phyloP scores from a whole-genome alignment of 2,113 vertebrate species.

The Chloebia gouldiae region DNA sequence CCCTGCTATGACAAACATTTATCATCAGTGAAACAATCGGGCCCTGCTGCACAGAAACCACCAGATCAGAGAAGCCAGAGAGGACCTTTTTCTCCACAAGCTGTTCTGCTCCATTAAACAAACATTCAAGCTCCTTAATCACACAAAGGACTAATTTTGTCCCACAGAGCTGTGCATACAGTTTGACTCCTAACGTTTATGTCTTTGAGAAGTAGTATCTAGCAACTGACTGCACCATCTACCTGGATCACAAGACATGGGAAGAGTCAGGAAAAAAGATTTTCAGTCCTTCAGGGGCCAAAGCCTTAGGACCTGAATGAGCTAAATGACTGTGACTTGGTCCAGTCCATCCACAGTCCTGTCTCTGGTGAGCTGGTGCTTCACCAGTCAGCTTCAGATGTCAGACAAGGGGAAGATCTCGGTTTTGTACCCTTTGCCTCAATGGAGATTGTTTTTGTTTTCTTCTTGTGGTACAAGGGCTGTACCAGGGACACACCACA shows the following conservation, averaged over 20 bases:
- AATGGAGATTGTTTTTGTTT: not conserved
- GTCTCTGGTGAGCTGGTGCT: not conserved
- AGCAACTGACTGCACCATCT: not conserved
- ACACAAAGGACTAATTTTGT: not conserved
- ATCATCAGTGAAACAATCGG: not conserved
- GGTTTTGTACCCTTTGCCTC: not conserved
- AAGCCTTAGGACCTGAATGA: not conserved
- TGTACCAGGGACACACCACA: not conserved
- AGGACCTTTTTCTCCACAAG: not conserved
- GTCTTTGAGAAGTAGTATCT: not conserved
- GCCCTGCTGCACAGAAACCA: not conserved
- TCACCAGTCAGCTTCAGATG: not conserved
- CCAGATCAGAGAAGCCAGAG: not conserved
- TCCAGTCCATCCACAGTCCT: not conserved
- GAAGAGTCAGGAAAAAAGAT: not conserved
- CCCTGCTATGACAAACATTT: not conserved
- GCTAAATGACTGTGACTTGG: not conserved
- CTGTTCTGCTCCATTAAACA: not conserved
- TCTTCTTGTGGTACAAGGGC: not conserved
- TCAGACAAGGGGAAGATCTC: not conserved
- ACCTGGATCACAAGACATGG: not conserved
- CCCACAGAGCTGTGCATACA: not conserved
- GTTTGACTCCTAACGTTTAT: not conserved
- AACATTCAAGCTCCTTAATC: not conserved
- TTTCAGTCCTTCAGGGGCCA: not conserved